phyloP scores from a whole-genome alignment of 2,888 invertebrate species.

The Trichopria drosophilae region DNA sequence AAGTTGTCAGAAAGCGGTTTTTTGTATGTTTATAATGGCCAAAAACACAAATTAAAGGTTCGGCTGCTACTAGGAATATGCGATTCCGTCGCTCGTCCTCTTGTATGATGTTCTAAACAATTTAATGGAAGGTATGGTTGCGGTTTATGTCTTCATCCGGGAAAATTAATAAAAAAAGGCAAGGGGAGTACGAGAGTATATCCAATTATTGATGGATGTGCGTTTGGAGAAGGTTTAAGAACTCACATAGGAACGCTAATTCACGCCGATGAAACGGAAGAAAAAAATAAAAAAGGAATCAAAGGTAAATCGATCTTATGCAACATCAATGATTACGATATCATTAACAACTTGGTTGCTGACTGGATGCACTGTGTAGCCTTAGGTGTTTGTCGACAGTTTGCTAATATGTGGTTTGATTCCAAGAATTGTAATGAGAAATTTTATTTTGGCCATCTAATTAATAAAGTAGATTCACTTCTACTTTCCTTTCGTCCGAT shows the following conservation, averaged over 20 bases:
- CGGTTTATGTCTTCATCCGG: no score
- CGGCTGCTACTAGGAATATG: no score
- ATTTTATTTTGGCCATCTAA: conserved; percentile 11
- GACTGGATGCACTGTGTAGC: conserved; percentile 28
- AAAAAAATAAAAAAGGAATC: conserved; percentile 14
- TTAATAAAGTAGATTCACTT: conserved; percentile 14
- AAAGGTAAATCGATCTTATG: conserved; percentile 22
- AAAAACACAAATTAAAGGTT: no score
- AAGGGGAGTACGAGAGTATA: no score
- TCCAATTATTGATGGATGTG: conserved; percentile 10
- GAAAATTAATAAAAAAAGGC: no score
- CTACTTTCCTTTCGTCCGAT: conserved; percentile 19
- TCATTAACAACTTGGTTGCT: conserved; percentile 17
- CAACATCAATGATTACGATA: conserved; percentile 23
- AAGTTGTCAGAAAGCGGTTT: no score
- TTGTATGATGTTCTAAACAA: no score
- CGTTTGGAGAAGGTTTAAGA: conserved; percentile 24
- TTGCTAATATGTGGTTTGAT: conserved; percentile 26
- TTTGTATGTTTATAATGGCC: no score
- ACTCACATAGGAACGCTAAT: no score
- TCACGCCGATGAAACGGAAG: no score
- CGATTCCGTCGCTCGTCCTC: no score
- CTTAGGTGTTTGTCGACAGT: conserved; percentile 27
- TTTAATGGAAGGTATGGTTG: no score
- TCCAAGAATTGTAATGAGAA: not conserved